phyloP scores from a whole-genome alignment of 2,888 invertebrate species.

The Hyposoter dolosus region DNA sequence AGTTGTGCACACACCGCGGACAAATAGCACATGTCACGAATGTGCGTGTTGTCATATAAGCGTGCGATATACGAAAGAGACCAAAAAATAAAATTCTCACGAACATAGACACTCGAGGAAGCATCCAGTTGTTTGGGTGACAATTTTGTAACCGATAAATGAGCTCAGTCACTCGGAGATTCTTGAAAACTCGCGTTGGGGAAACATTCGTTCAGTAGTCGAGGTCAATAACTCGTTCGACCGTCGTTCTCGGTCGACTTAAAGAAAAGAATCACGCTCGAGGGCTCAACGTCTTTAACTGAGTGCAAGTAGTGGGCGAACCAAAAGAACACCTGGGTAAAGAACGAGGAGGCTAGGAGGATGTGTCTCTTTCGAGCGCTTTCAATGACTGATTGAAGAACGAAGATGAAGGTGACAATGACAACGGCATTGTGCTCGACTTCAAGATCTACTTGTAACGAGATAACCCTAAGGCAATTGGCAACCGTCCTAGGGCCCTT shows the following conservation, averaged over 20 bases:
- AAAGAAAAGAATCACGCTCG: not conserved
- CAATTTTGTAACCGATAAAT: not conserved
- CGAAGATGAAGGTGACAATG: conserved; percentile 1
- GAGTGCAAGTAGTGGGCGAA: not conserved
- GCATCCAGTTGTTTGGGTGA: not conserved
- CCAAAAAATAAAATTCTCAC: not conserved
- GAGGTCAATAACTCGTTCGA: conserved; percentile 51
- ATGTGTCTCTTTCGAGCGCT: not conserved
- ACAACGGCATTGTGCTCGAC: conserved; percentile 13
- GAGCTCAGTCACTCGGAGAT: not conserved
- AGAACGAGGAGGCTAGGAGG: not conserved
- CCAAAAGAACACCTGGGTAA: not conserved
- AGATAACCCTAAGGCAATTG: conserved; percentile 69
- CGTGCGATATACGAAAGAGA: not conserved
- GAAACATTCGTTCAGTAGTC: conserved; percentile 29
- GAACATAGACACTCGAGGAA: not conserved
- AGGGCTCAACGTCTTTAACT: not conserved
- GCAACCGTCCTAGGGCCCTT: conserved; percentile 55
- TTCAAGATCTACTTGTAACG: conserved; percentile 56
- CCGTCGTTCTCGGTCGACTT: conserved; percentile 3
- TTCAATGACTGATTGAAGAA: not conserved
- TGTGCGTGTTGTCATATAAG: conserved; percentile 11
- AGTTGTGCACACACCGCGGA: conserved; percentile 7
- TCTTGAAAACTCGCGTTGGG: not conserved
- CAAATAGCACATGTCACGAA: conserved; percentile 5